Percentiles rank a stretch among this genome's conserved stretches.
phyloP scores from a whole-genome alignment of 2,797 vertebrate species.

The Leptodon cayanensis region DNA sequence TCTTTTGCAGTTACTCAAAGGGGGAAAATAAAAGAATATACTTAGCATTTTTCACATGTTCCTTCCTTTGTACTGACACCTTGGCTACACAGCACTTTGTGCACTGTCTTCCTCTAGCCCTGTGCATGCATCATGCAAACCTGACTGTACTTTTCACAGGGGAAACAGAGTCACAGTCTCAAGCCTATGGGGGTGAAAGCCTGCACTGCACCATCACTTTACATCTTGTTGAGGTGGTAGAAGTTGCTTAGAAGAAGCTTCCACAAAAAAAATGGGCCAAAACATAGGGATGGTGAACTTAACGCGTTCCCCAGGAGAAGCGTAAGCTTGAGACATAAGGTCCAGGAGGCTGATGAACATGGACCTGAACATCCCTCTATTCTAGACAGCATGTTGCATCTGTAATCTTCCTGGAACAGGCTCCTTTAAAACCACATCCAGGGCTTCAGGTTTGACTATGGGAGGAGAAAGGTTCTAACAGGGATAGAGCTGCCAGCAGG shows the following conservation, averaged over 20 bases:
- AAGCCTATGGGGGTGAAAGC: not conserved
- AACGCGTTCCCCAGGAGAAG: not conserved
- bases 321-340: not conserved
- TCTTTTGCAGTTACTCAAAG: not conserved
- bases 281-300: not conserved
- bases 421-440: not conserved
- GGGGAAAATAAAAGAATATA: not conserved
- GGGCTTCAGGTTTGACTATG: not conserved
- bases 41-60: not conserved
- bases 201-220: not conserved
- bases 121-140: not conserved
- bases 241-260: not conserved
- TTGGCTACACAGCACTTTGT: not conserved
- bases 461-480: not conserved
- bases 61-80: not conserved
- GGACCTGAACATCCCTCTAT: not conserved
- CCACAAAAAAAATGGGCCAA: not conserved
- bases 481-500: not conserved
- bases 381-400: not conserved
- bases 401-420: not conserved
- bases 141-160: not conserved
- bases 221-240: not conserved
- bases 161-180: not conserved
- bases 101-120: not conserved
- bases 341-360: not conserved